phyloP scores from a whole-genome alignment of 2,797 vertebrate species.

The Sebastes trivittatus region DNA sequence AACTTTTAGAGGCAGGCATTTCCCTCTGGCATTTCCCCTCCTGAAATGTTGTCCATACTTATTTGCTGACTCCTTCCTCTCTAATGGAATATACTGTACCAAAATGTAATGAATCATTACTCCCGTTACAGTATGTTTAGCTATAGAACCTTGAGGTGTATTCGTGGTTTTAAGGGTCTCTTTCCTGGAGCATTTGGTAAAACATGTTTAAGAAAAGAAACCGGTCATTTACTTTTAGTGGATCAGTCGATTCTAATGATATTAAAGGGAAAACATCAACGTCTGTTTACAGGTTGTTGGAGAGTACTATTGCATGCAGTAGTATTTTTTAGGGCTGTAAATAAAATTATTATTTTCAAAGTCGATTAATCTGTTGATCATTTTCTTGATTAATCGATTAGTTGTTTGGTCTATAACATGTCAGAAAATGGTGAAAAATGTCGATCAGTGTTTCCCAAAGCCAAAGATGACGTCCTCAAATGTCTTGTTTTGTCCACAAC shows the following conservation, averaged over 20 bases:
- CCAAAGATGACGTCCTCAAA: too few relatives aligned
- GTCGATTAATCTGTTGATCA: too few relatives aligned
- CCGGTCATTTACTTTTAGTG: neutral
- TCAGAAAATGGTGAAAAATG: too few relatives aligned
- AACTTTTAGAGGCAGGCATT: conserved; percentile 4
- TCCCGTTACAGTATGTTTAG: neutral
- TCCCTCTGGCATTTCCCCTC: neutral
- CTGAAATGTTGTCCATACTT: neutral
- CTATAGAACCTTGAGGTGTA: neutral
- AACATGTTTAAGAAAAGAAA: neutral
- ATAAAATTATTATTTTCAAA: too few relatives aligned
- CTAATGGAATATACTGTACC: neutral
- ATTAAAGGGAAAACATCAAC: neutral
- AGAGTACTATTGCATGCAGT: neutral
- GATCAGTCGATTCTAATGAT: neutral
- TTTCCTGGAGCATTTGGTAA: neutral
- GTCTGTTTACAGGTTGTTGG: neutral
- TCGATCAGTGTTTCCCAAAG: too few relatives aligned
- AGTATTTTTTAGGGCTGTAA: too few relatives aligned
- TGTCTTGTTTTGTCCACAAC: too few relatives aligned
- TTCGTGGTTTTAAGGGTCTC: neutral
- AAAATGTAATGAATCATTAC: neutral
- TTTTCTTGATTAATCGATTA: too few relatives aligned
- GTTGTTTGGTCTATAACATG: too few relatives aligned
- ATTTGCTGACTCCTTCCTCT: conserved; percentile 4